These are phyloP conservation scores for Hormiphora californensis DNA, from an alignment of 37 sponge, comb jelly and placozoan genomes.

Conservation along the genomic window DNA sequence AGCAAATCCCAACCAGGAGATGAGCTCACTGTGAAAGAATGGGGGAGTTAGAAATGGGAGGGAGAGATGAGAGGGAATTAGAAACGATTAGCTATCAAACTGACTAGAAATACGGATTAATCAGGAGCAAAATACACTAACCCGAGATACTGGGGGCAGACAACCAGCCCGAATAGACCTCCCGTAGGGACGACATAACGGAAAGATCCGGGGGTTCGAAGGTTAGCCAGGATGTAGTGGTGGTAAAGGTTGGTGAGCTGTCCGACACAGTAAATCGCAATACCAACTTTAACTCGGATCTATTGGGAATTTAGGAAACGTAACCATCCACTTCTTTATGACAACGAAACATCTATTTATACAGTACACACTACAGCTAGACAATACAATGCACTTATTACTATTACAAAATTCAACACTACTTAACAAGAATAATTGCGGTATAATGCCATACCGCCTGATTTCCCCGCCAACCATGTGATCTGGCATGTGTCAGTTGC, in stretches of 20 bases:
- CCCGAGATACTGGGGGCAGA: slow-evolving; percentile 48
- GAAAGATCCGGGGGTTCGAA: slow-evolving; percentile 4
- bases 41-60: neutral
- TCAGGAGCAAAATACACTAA: no score
- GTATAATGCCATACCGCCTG: no score
- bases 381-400: no score
- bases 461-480: no score
- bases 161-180: slow-evolving; percentile 15
- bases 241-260: slow-evolving; percentile 43
- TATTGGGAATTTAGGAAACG: no score
- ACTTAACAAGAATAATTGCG: no score
- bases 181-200: slow-evolving; percentile 36
- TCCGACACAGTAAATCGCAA: neutral
- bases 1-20: slow-evolving; percentile 32
- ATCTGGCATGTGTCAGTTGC: no score
- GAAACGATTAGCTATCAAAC: neutral
- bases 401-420: no score
- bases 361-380: no score
- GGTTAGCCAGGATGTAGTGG: slow-evolving; percentile 37
- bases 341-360: no score
- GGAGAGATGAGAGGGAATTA: neutral
- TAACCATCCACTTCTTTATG: no score
- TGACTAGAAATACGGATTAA: slow-evolving; percentile 16
- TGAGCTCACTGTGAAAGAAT: neutral
- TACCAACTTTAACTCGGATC: slow-evolving; percentile 21